A percentile compares a stretch with the other conserved stretches of the same genome.
Conservation (phyloP, 2,113 vertebrate genomes). For the Cottus gobio region DNA sequence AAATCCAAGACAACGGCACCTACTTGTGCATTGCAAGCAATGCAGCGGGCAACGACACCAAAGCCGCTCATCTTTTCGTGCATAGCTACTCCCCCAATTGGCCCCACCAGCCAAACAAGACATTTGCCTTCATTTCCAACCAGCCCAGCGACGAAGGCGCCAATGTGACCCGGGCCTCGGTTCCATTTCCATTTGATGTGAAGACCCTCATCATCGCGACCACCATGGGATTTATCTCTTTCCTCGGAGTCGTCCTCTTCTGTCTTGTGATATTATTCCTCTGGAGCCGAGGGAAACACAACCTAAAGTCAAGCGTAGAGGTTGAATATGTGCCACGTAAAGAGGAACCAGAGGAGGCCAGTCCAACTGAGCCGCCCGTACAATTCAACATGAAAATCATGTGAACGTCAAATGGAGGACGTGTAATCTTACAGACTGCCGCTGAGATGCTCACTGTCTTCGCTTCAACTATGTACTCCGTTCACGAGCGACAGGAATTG, state of each 20-base stretch:
- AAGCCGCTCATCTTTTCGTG: constrained; percentile 94
- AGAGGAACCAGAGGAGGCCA: constrained; percentile 90
- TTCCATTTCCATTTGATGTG: constrained; percentile 97
- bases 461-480: constrained; percentile 67
- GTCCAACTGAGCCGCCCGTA: constrained; percentile 88
- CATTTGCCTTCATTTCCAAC: constrained; percentile 98
- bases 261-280: constrained; percentile 98
- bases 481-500: constrained; percentile 62
- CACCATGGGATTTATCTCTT: constrained; percentile 99
- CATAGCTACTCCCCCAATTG: constrained; percentile 98
- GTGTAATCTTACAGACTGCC: constrained; percentile 58
- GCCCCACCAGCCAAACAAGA: constrained; percentile 98
- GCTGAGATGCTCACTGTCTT: constrained; percentile 57
- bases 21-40: constrained; percentile 97
- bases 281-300: constrained; percentile 98
- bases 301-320: constrained; percentile 95
- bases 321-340: constrained; percentile 97
- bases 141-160: constrained; percentile 94
- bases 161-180: constrained; percentile 92
- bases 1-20: constrained; percentile 98
- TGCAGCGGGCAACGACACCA: constrained; percentile 95
- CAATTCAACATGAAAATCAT: constrained; percentile 99
- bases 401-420: constrained; percentile 77
- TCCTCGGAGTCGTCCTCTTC: constrained; percentile 97
- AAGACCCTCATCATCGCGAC: constrained; percentile 99